phyloP scores from a whole-genome alignment of 2,888 invertebrate species.

The Eupelmus urozonus region DNA sequence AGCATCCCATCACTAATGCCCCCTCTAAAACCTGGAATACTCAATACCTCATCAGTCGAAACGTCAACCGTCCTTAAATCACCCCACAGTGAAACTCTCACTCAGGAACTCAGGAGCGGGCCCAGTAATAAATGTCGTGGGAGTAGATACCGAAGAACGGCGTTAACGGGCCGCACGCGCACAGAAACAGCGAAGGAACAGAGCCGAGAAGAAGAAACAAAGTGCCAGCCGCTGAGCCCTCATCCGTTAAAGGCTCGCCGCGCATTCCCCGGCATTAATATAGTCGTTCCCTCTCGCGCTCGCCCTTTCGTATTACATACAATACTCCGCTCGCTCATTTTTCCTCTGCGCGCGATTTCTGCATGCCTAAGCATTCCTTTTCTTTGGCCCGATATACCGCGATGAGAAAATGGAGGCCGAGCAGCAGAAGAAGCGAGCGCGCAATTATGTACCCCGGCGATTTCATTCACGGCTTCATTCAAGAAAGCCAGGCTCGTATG shows the following conservation, averaged over 20 bases:
- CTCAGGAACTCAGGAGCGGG: no score
- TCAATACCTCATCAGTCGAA: no score
- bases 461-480: neutral
- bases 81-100: no score
- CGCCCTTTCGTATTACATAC: slow-evolving; percentile 3
- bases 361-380: no score
- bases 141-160: slow-evolving; percentile 29
- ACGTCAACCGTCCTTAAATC: no score
- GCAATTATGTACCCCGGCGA: neutral
- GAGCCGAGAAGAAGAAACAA: slow-evolving; percentile 58
- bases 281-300: slow-evolving; percentile 61
- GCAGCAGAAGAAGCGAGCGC: neutral
- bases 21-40: no score
- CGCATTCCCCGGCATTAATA: slow-evolving; percentile 66
- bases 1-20: no score
- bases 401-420: no score
- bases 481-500: neutral
- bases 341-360: neutral
- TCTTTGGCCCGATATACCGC: no score
- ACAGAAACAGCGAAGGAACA: slow-evolving; percentile 52
- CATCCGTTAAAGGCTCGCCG: slow-evolving; percentile 61
- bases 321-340: neutral
- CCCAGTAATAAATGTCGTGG: slow-evolving; percentile 55
- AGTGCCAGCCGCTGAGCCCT: slow-evolving; percentile 61
- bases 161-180: slow-evolving; percentile 34